Evolutionary conservation across 2,888 invertebrate species (phyloP).

Genomic region (Heteromyza rotundicornis): DNA sequence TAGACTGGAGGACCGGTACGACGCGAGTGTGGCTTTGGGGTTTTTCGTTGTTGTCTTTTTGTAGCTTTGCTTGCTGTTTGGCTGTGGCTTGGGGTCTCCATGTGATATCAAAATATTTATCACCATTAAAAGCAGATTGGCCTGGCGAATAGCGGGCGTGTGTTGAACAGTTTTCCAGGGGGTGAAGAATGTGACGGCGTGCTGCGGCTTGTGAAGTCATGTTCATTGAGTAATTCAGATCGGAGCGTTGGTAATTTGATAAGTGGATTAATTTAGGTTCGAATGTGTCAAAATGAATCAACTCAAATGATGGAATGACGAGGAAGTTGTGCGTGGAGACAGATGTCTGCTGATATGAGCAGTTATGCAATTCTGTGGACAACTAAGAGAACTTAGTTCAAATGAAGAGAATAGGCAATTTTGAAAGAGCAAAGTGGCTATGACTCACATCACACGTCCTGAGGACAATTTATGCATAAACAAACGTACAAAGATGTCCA

Average conservation of each 20-base stretch:
- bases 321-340: too few relatives aligned
- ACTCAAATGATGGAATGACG: too few relatives aligned
- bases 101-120: slow-evolving; percentile 43
- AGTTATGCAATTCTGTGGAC: neutral
- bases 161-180: too few relatives aligned
- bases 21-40: too few relatives aligned
- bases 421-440: too few relatives aligned
- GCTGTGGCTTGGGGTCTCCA: neutral
- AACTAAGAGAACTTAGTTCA: neutral
- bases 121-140: slow-evolving; percentile 53
- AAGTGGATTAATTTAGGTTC: neutral
- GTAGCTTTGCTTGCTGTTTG: neutral
- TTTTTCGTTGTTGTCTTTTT: too few relatives aligned
- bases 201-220: neutral
- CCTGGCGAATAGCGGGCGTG: slow-evolving; percentile 17
- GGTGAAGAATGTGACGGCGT: neutral
- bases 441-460: too few relatives aligned
- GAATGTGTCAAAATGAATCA: neutral
- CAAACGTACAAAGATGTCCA: too few relatives aligned
- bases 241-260: neutral
- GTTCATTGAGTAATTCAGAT: slow-evolving; percentile 2
- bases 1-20: neutral
- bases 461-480: too few relatives aligned
- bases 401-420: too few relatives aligned
- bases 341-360: too few relatives aligned